Conservation (phyloP, 2,113 vertebrate genomes). For the Ophthalmotilapia sp. region DNA sequence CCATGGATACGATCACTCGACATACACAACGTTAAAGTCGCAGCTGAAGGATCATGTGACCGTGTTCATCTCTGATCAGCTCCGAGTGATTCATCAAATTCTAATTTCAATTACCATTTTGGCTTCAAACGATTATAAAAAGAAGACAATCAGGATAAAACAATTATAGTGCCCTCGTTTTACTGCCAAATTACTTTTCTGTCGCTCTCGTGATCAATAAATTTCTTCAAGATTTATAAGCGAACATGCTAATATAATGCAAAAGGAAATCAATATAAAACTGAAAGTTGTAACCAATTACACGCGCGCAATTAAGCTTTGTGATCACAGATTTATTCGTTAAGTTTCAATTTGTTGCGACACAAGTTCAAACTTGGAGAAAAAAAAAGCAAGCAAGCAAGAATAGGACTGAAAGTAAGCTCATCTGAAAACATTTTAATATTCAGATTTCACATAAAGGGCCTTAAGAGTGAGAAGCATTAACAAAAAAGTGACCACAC, state of each 20-base stretch:
- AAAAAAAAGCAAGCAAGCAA: not conserved
- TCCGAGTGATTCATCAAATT: not conserved
- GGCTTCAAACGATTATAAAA: not conserved
- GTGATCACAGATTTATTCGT: not conserved
- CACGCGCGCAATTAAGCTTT: not conserved
- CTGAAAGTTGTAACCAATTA: not conserved
- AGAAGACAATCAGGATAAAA: not conserved
- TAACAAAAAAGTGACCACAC: constrained; percentile 42
- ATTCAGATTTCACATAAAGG: constrained; percentile 25
- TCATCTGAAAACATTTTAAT: constrained; percentile 25
- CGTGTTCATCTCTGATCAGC: not conserved
- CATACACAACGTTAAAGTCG: not conserved
- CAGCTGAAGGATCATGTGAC: not conserved
- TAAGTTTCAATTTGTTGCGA: not conserved
- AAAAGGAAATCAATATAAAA: not conserved
- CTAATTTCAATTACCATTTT: not conserved
- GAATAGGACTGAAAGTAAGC: not conserved
- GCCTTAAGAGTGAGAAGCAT: not conserved
- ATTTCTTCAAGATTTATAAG: not conserved
- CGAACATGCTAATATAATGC: not conserved
- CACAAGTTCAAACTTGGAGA: not conserved
- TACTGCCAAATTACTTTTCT: not conserved
- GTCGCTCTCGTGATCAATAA: not conserved
- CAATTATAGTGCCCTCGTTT: not conserved
- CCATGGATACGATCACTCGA: not conserved